Evolutionary conservation across 2,888 invertebrate species (phyloP).

Genomic region (Marasmarcha lunaedactyla): DNA sequence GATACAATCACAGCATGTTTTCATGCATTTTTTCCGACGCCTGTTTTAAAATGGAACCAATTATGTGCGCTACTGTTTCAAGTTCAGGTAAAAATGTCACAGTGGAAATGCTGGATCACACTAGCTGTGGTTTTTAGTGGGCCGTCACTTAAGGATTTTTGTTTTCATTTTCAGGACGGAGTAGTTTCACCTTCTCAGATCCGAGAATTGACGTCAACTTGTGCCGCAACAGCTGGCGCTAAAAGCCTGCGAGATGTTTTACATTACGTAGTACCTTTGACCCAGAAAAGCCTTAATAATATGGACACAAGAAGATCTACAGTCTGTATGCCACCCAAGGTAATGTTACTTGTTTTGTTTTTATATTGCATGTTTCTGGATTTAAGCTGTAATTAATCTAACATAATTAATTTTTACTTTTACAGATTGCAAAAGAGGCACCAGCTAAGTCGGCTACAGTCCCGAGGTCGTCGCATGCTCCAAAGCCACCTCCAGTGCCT

Average conservation of each 20-base stretch:
- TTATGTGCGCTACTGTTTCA: slow-evolving; percentile 85
- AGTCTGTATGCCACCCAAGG: slow-evolving; percentile 20
- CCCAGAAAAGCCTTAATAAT: slow-evolving; percentile 28
- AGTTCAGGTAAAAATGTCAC: slow-evolving; percentile 69
- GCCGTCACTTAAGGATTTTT: no score
- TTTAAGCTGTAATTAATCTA: no score
- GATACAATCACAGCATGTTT: slow-evolving; percentile 92
- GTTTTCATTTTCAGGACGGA: slow-evolving; percentile 42
- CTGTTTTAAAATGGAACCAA: slow-evolving; percentile 92
- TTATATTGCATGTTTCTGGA: no score
- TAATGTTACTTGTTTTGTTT: slow-evolving; percentile 12
- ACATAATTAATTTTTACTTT: no score
- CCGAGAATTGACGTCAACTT: slow-evolving; percentile 72
- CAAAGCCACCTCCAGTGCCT: slow-evolving; percentile 53
- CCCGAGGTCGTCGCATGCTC: slow-evolving; percentile 39
- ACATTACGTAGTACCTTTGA: slow-evolving; percentile 49
- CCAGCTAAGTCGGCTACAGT: slow-evolving; percentile 48
- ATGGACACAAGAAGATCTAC: slow-evolving; percentile 26
- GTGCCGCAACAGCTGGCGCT: slow-evolving; percentile 84
- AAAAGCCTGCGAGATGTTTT: slow-evolving; percentile 48
- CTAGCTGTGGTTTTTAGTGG: no score
- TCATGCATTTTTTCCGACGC: slow-evolving; percentile 96
- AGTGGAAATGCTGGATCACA: no score
- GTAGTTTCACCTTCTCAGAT: slow-evolving; percentile 32
- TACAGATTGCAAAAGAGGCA: slow-evolving; percentile 34